A percentile compares a stretch with the other conserved stretches of the same genome.
phyloP scores from a whole-genome alignment of 2,113 vertebrate species.

The Junco hyemalis region DNA sequence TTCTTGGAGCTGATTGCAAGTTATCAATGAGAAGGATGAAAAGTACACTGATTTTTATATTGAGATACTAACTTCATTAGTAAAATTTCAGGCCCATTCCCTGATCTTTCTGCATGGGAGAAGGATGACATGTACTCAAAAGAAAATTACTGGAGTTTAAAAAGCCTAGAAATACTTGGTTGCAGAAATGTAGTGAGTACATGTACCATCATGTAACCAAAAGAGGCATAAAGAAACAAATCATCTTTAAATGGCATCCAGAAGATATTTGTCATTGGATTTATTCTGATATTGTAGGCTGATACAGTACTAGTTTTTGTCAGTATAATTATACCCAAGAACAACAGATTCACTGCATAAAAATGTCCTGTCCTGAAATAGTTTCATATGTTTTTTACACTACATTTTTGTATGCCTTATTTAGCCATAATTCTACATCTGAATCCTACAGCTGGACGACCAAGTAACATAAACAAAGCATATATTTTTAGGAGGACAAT shows the following conservation, averaged over 20 bases:
- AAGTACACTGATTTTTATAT: background rate
- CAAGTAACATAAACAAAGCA: background rate
- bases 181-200: background rate
- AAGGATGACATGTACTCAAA: background rate
- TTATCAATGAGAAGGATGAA: background rate
- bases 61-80: background rate
- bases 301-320: background rate
- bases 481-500: background rate
- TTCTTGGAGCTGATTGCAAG: background rate
- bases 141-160: background rate
- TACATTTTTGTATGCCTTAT: background rate
- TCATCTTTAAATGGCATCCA: background rate
- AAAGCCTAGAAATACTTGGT: background rate
- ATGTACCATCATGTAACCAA: background rate
- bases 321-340: background rate
- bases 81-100: background rate
- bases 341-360: background rate
- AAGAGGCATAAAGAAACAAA: background rate
- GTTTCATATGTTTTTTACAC: background rate
- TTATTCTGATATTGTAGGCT: background rate
- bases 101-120: background rate
- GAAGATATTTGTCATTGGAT: background rate
- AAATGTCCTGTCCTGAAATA: background rate
- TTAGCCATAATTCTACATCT: background rate
- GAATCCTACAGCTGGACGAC: background rate